phyloP scores from a whole-genome alignment of 1,140 invertebrate genomes.

The Chionoecetes opilio region DNA sequence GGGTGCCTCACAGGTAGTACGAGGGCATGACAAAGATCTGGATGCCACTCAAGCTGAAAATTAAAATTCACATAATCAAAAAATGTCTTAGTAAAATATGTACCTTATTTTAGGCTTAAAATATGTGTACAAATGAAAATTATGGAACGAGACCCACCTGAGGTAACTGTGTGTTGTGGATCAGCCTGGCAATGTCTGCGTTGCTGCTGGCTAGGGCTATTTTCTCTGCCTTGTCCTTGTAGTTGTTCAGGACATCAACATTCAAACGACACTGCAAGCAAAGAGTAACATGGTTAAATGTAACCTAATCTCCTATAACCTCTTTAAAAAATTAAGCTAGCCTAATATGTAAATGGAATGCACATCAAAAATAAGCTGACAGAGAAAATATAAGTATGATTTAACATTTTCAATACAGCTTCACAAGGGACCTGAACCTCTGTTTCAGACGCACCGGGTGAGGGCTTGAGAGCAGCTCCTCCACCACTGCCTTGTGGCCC shows the following conservation, averaged over 20 bases:
- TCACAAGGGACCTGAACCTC: no score
- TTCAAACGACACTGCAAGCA: conserved; percentile 53
- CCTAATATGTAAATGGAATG: no score
- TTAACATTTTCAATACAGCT: no score
- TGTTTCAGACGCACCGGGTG: conserved; percentile 36
- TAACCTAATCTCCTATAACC: no score
- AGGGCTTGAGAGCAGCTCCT: conserved; percentile 58
- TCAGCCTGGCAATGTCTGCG: neutral
- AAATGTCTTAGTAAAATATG: neutral
- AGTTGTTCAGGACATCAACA: conserved; percentile 46
- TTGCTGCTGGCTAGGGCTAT: conserved; percentile 46
- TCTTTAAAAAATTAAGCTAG: no score
- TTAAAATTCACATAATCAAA: neutral
- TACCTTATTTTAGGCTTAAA: no score
- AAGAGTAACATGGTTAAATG: neutral
- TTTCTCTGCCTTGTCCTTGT: conserved; percentile 50
- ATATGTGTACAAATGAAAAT: neutral
- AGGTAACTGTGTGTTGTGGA: conserved; percentile 56
- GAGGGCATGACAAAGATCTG: neutral
- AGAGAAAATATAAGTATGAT: no score
- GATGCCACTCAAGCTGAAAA: neutral
- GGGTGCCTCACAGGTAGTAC: neutral
- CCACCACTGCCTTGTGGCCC: conserved; percentile 64
- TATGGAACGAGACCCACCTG: neutral
- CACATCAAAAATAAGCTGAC: no score